Evolutionary conservation across 30 jellyfish, hydroid and myxozoan genomes (phyloP).

Genomic region (Aurelia sp.): DNA sequence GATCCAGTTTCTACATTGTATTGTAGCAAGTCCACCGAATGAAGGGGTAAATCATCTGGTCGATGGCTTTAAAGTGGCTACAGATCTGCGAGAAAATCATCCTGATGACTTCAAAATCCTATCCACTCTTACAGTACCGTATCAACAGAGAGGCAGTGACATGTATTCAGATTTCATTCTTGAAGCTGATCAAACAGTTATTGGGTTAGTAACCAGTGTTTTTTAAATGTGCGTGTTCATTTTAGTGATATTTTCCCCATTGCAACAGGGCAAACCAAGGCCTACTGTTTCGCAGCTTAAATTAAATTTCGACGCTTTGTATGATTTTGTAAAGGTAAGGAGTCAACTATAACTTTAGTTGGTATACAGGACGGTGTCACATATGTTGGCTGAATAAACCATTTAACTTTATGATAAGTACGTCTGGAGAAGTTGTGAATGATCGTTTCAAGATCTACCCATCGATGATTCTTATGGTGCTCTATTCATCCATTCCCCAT

Average conservation of each 20-base stretch:
- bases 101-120: slow-evolving; percentile 64
- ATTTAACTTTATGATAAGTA: too few relatives aligned
- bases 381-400: too few relatives aligned
- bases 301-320: too few relatives aligned
- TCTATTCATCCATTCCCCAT: too few relatives aligned
- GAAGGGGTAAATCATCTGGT: slow-evolving; percentile 73
- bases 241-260: not conserved
- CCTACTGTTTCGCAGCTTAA: not conserved
- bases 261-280: not conserved
- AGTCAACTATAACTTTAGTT: too few relatives aligned
- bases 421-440: too few relatives aligned
- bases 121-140: slow-evolving; percentile 47
- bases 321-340: too few relatives aligned
- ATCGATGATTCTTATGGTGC: too few relatives aligned
- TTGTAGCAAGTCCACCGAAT: slow-evolving; percentile 23
- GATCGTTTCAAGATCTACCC: too few relatives aligned
- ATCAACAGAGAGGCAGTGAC: slow-evolving; percentile 70
- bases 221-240: not conserved
- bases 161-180: slow-evolving; percentile 58
- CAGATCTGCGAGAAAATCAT: slow-evolving; percentile 43
- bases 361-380: too few relatives aligned
- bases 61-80: slow-evolving; percentile 78
- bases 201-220: slow-evolving; percentile 60
- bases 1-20: slow-evolving; percentile 83
- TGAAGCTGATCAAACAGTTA: slow-evolving; percentile 52